Evolutionary conservation across 2,797 vertebrate genomes (phyloP).

Genomic region (Xenops minutus): DNA sequence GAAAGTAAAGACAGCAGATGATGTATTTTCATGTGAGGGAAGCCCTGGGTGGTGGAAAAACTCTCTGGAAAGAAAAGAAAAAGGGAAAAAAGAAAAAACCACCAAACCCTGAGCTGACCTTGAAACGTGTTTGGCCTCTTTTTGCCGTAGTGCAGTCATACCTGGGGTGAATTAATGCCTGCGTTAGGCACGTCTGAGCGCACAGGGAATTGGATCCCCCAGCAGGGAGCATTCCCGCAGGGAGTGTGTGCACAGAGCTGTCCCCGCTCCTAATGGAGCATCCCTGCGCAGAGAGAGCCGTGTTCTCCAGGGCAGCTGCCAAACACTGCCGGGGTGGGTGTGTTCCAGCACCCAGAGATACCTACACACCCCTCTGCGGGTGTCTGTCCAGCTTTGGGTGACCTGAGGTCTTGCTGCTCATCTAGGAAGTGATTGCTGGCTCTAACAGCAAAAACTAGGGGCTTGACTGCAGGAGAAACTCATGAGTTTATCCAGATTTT

Average conservation of each 20-base stretch:
- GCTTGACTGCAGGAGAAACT: neutral
- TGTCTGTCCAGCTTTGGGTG: neutral
- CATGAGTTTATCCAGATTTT: neutral
- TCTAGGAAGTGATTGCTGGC: neutral
- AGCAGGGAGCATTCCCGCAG: neutral
- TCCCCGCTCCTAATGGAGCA: no score
- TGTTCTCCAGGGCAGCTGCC: no score
- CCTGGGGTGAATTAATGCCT: neutral
- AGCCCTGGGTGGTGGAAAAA: neutral
- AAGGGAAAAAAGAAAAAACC: no score
- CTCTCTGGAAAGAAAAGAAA: neutral
- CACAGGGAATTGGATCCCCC: neutral
- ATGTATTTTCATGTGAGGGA: neutral
- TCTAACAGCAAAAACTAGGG: neutral
- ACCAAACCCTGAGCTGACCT: neutral
- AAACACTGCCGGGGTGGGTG: no score
- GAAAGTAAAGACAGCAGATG: rapidly evolving
- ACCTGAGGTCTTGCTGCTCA: neutral
- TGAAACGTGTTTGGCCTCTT: neutral
- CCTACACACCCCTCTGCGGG: no score
- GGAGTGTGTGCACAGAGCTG: no score
- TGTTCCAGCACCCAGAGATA: no score
- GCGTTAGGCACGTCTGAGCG: neutral
- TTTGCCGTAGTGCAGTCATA: neutral
- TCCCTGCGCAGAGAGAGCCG: no score